Base-by-base conservation (phyloP, 1,140 invertebrate genomes). In the Chelonus insularis region DNA sequence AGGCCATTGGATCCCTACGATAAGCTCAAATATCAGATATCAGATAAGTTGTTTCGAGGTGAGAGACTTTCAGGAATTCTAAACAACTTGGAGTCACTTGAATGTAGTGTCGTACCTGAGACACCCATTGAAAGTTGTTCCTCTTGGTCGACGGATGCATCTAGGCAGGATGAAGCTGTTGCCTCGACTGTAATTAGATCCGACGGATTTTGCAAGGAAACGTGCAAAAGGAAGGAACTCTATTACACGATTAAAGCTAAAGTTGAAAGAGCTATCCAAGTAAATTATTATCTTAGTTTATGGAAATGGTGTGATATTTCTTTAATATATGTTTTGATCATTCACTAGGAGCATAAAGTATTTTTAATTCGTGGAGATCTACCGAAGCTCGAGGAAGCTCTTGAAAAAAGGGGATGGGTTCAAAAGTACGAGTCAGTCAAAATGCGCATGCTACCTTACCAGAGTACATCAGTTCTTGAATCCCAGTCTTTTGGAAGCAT, bases 341-440 rank as follows among this genome's bases (percentile, higher is more conserved):
- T 25, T 54, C 39, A 12, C 16, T 56, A 77, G 69, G 65, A 47
- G n/a, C 71, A 71, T 47, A 78, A 78, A 69, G 66, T 80, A 67
- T 81, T 77, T 63, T 66, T 78, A 18, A 68, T 79, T 34, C 71
- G 76, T 4, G 76, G 76, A 37, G 75, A 80, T 12, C 54, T 81
- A 36, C 77, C 79, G 37, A 78, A 70, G 58, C 66, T 81, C 41
- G 70, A 72, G 32, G 69, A 71, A 60, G 67, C 71, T 52, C 59
- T 80, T 7, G 58, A 74, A 57, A 57, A 72, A n/a, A 67, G 72
- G 41, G 74, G 77, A 0, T 79, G 77, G 77, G 48, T 79, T 0
- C 72, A 78, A 45, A 79, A 79, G 65, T 79, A 77, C 57, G 75
- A 79, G 57, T 67, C 72, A 7, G 65, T 57, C 12, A 77, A 71